phyloP scores from a whole-genome alignment of 2,888 invertebrate genomes.

The Vesta saturnalis region DNA sequence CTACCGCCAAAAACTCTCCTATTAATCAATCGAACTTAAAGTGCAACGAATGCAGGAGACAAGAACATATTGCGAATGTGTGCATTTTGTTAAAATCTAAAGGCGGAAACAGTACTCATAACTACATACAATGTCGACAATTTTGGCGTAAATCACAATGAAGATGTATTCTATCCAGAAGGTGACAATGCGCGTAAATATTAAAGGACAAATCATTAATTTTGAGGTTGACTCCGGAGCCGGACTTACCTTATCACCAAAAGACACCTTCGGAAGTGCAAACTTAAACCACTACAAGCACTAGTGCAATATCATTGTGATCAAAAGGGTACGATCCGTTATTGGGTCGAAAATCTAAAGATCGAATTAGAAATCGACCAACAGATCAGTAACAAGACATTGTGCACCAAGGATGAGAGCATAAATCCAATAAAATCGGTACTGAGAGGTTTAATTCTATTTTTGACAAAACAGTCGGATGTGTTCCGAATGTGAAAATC shows the following conservation, averaged over 20 bases:
- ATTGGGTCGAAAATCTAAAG: slow-evolving; percentile 21
- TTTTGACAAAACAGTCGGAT: neutral
- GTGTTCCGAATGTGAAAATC: neutral
- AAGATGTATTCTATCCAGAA: neutral
- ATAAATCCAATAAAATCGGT: no score
- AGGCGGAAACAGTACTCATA: no score
- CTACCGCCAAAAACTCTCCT: no score
- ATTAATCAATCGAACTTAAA: no score
- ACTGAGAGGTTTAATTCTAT: neutral
- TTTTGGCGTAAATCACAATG: no score
- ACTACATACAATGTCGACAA: no score
- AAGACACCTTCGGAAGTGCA: neutral
- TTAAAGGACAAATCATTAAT: neutral
- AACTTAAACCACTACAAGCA: neutral
- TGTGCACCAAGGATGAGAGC: neutral
- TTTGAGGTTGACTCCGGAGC: neutral
- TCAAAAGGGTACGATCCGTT: neutral
- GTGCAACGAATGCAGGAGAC: no score
- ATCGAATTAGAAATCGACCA: neutral
- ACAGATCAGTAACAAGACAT: neutral
- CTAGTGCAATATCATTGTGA: neutral
- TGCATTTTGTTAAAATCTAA: no score
- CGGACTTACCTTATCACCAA: neutral
- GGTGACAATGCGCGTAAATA: neutral
- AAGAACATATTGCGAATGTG: no score